Base-by-base conservation (phyloP, 2,888 invertebrate species). In the Pristionchus exspectatus region DNA sequence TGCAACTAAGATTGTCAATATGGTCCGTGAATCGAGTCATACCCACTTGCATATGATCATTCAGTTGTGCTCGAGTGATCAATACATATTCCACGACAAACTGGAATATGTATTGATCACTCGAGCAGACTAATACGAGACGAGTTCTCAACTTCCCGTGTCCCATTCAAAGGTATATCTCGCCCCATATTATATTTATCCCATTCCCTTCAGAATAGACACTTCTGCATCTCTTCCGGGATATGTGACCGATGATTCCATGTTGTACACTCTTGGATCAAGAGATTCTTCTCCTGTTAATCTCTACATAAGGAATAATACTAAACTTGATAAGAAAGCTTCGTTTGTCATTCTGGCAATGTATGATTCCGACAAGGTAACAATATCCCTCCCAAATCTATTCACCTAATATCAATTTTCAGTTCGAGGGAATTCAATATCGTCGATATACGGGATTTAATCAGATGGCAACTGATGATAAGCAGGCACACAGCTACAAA, bases 401-500 rank as follows among this genome's bases (percentile, higher is more conserved):
- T 50, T 50, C 44, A 50, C 10, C 44, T 50, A 63, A 63, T 63
- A 50, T n/a, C 16, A 18, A 63, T n/a, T 63, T n/a, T 18, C 63
- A 63, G 63, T 63, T 63, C 63, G 63, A 63, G 63, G 63, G 63
- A 24, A 18, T 63, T n/a, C 18, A 24, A n/a, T 63, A 63, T 63
- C 63, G 63, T 63, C 63, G 63, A 63, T 63, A 63, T n/a, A 63
- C 63, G 63, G 63, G 63, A n/a, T 7, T 63, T n/a, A n/a, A 63
- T 63, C 63, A 63, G 63, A 63, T 63, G 63, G 63, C 24, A n/a
- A 63, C 21, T 12, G 63, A 63, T 9, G 63, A 63, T 18, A n/a
- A 63, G 63, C 21, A n/a, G 24, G 7, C 18, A n/a, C 63, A 63
- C 63, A n/a, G 18, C 63, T n/a, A 63, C 63, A 18, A 63, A n/a